Evolutionary conservation across 30 jellyfish, hydroid and myxozoan genomes (phyloP), one percentile per base, ranked within the genome.

Genomic region (Clytia hemisphaerica): DNA sequence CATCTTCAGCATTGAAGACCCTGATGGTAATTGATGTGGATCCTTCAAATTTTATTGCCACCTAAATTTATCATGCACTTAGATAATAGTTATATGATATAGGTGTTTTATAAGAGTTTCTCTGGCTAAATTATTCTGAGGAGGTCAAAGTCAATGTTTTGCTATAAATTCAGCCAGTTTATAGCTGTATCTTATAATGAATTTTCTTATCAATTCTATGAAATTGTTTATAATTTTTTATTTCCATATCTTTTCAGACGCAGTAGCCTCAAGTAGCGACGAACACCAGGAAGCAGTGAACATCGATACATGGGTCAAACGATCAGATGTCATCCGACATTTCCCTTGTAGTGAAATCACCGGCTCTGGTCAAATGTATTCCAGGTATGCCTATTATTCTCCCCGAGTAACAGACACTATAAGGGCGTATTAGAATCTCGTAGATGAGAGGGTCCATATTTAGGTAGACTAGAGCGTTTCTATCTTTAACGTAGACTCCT

Each of bases 281-380:
- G 98, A 89, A 73, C 55, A 85, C 71, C 60, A 78, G 28, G 98
- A 89, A 67, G 91, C 93, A 7, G 93, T 89, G 35, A 89, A 89
- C 46, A 89, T 89, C 44, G 92, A 79, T 64, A 81, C 98, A 72
- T 89, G 98, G 98, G 60, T 78, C 30, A 89, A 89, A 58, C 77
- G 98, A 38, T 75, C 80, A 26, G 98, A 89, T 53, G 94, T 89
- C 24, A 28, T 83, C 31, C 90, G 92, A 24, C 72, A 93, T 35
- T 89, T 89, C 58, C 98, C 98, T 0, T 89, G 98, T 60, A 89
- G 98, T 54, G 98, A 89, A 63, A 82, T 89, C 31, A 73, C 98
- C 4, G 91, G 67, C 27, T 37, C 95, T 10, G 95, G 98, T 2
- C 98, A 89, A 50, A 89, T 89, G 98, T 89, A 69, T 50, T 89